Evolutionary conservation across 92 coral and sea anemone species (phyloP), one percentile per base, ranked within the genome.

Genomic region (Zoanthus sociatus): DNA sequence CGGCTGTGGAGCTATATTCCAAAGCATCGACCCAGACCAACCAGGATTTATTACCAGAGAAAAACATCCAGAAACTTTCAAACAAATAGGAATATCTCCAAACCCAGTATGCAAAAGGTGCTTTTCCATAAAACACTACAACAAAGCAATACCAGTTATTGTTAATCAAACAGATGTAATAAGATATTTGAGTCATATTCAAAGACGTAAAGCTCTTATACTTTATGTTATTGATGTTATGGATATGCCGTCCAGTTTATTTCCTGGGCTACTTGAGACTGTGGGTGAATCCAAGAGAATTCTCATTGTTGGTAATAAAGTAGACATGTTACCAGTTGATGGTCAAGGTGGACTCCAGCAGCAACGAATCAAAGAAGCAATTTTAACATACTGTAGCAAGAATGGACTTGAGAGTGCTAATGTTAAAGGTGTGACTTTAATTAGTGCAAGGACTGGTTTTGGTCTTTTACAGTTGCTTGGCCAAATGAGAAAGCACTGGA

Each of bases 1-100:
- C 11, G 99, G 99, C 31, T 97, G 99, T 86, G 99, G 99, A 32
- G 88, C 95, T 54, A 78, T 95, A 55, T 94, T 97, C n/a, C 99
- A 97, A 78, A 97, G 99, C 79, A 81, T 89, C 17, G 83, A 90
- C 79, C 83, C 90, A 13, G 64, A 60, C 54, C 86, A 92, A 73
- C 88, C 95, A 11, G 99, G 99, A 13, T 97, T 74, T 76, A 64
- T 97, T 30, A 74, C 78, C 33, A 83, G 90, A 71, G 89, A 90
- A 18, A 95, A 94, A 84, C 90, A 89, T 72, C 97, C 98, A 30
- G 54, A 67, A 44, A 37, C 79, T n/a, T 73, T 82, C 15, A 48
- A 75, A 16, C 73, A 71, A 90, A 73, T n/a, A 14, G 42, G 20
- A 76, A 73, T 37, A n/a, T 33, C 46, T 31, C 46, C 91, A n/a